Percentiles rank a stretch among this genome's conserved stretches.
Conservation (phyloP, 2,888 invertebrate genomes). For the Morpho helenor region DNA sequence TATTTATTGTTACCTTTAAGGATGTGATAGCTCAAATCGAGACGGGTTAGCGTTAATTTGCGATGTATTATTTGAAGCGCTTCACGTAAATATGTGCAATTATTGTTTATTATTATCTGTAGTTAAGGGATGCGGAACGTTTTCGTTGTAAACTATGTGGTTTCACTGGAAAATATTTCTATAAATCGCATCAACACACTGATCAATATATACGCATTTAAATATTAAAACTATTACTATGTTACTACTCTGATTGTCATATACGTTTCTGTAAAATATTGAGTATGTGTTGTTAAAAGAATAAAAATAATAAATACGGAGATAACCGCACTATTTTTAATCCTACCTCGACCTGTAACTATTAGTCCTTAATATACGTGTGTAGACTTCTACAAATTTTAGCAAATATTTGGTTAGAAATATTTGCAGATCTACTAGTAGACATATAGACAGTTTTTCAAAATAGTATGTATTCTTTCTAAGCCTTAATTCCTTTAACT, state of each 20-base stretch:
- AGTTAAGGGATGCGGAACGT: slow-evolving; percentile 38
- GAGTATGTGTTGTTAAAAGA: slow-evolving; percentile 80
- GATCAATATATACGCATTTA: slow-evolving; percentile 68
- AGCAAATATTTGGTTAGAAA: too few species aligned
- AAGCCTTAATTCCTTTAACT: too few species aligned
- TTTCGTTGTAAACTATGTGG: slow-evolving; percentile 35
- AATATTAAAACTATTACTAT: slow-evolving; percentile 71
- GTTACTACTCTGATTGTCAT: slow-evolving; percentile 77
- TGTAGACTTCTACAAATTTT: too few species aligned
- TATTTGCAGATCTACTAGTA: too few species aligned
- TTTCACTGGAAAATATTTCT: slow-evolving; percentile 34
- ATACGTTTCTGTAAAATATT: slow-evolving; percentile 80
- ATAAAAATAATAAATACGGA: slow-evolving; percentile 77
- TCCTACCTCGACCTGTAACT: not conserved
- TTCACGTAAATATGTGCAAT: slow-evolving; percentile 52
- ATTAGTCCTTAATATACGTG: too few species aligned
- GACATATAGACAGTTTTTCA: too few species aligned
- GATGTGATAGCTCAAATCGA: slow-evolving; percentile 71
- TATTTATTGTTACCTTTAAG: slow-evolving; percentile 72
- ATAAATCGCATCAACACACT: slow-evolving; percentile 50
- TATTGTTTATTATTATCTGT: slow-evolving; percentile 44
- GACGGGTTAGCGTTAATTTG: slow-evolving; percentile 66
- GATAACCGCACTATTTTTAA: slow-evolving; percentile 43
- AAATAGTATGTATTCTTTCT: too few species aligned
- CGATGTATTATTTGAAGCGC: slow-evolving; percentile 54